These are phyloP conservation scores for Lithophane leautieri DNA, from an alignment of 2,888 invertebrate species.

Conservation along the genomic window DNA sequence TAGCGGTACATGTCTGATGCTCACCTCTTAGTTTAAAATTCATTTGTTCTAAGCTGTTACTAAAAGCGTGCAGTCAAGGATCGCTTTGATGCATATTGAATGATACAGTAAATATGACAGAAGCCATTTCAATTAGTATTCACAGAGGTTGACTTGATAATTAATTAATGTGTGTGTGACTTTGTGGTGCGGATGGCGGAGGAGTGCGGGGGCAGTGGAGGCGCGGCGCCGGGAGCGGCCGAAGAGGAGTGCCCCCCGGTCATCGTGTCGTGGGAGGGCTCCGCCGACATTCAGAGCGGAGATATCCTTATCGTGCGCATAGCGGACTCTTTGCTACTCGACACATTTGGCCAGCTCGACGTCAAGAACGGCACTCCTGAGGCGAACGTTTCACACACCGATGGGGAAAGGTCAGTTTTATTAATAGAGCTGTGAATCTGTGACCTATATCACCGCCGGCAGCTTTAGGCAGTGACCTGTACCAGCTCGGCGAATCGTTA, in stretches of 20 bases:
- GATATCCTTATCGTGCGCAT: conserved; percentile 93
- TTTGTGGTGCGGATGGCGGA: conserved; percentile 84
- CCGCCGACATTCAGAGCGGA: conserved; percentile 93
- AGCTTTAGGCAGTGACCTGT: conserved; percentile 55
- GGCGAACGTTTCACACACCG: conserved; percentile 74
- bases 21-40: conserved; percentile 27
- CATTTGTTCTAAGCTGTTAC: conserved; percentile 18
- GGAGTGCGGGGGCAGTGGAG: conserved; percentile 79
- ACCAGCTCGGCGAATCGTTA: conserved; percentile 39
- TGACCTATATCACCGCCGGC: conserved; percentile 52
- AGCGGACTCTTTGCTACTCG: conserved; percentile 91
- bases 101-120: conserved; percentile 56
- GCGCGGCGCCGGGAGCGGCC: conserved; percentile 66
- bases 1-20: conserved; percentile 19
- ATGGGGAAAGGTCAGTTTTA: conserved; percentile 79
- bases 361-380: conserved; percentile 76
- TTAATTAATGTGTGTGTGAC: conserved; percentile 77
- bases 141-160: conserved; percentile 73
- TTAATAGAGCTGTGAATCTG: conserved; percentile 45
- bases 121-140: conserved; percentile 71
- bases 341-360: conserved; percentile 74
- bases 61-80: conserved; percentile 36
- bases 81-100: conserved; percentile 48
- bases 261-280: conserved; percentile 92
- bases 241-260: conserved; percentile 90